Base-by-base conservation (phyloP, 2,797 vertebrate genomes). In the Myotis vivesi region DNA sequence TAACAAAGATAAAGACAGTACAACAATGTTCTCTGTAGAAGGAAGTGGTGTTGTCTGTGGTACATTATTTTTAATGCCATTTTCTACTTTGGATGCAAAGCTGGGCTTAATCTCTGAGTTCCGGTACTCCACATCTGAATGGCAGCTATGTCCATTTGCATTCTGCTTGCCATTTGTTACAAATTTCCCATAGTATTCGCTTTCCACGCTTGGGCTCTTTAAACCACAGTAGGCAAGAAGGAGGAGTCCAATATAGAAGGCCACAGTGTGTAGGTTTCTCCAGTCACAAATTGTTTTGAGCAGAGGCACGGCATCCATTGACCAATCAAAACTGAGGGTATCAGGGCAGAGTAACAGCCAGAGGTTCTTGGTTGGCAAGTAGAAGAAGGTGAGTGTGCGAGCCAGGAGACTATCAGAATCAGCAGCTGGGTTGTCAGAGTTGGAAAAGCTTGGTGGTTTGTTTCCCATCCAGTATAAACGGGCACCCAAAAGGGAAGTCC, bases 381-480 rank as follows among this genome's bases (percentile, higher is more conserved):
- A 99, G 94, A 99, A 97, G 98, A 99, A 99, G 62, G 99, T 99
- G 16, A 99, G 98, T 0, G 96, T 98, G 96, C 99, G 98, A n/a
- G 99, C 99, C 96, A 99, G 98, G 71, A 99, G 97, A 77, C 98
- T 99, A 36, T 99, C 98, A 0, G 99, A 99, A 97, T 99, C 99
- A 0, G 99, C 99, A 3, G 99, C 99, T 2, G 99, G 99, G 98
- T 99, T 99, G 98, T 99, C 99, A 0, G 99, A 99, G 98, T 99
- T 99, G 97, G 99, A 99, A 98, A 99, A 99, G 98, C 99, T 99
- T 28, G 99, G 99, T 22, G 99, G 99, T 92, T 99, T 99, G 98
- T 99, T 99, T 88, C 99, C 99, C 99, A 99, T 99, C 99, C 99
- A 99, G 98, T 99, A 99, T 44, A 99, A 98, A 69, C 99, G 99